Percentiles rank a stretch among this genome's conserved stretches.
Evolutionary conservation across 2,888 invertebrate species (phyloP).

Genomic region (Phaedon cochleariae): DNA sequence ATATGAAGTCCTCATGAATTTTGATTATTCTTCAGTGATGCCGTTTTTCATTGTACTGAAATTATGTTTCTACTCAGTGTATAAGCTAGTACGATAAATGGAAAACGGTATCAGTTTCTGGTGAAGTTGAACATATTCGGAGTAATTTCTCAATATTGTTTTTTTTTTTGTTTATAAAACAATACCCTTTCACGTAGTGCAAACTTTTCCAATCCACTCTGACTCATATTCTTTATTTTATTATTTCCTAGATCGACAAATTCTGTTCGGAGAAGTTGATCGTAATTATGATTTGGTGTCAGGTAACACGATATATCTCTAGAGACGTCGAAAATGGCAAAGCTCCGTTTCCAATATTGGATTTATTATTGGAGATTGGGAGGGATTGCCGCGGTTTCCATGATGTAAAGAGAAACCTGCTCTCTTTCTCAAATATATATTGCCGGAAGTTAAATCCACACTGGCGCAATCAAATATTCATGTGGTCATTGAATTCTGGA

Average conservation of each 20-base stretch:
- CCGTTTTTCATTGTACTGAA: too few species aligned
- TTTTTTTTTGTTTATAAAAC: too few species aligned
- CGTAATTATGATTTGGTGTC: conserved; percentile 57
- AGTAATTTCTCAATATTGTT: too few species aligned
- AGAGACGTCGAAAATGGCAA: conserved; percentile 45
- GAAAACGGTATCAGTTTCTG: too few species aligned
- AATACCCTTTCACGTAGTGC: too few species aligned
- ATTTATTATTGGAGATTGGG: conserved; percentile 50
- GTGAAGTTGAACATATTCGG: too few species aligned
- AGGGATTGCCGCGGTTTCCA: conserved; percentile 28
- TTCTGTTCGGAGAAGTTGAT: conserved; percentile 21
- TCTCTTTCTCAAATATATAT: conserved; percentile 34
- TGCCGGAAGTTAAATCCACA: conserved; percentile 32
- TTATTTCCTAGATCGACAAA: not conserved
- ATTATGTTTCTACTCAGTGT: too few species aligned
- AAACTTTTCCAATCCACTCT: not conserved
- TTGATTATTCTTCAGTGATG: too few species aligned
- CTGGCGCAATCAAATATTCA: conserved; percentile 32
- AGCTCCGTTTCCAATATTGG: conserved; percentile 53
- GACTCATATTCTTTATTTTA: not conserved
- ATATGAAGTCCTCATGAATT: too few species aligned
- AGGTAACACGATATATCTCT: conserved; percentile 53
- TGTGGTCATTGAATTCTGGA: conserved; percentile 18
- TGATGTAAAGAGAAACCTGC: conserved; percentile 25
- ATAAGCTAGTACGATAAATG: too few species aligned